Evolutionary conservation across 2,888 invertebrate species (phyloP).

Genomic region (Aethes cnicana): DNA sequence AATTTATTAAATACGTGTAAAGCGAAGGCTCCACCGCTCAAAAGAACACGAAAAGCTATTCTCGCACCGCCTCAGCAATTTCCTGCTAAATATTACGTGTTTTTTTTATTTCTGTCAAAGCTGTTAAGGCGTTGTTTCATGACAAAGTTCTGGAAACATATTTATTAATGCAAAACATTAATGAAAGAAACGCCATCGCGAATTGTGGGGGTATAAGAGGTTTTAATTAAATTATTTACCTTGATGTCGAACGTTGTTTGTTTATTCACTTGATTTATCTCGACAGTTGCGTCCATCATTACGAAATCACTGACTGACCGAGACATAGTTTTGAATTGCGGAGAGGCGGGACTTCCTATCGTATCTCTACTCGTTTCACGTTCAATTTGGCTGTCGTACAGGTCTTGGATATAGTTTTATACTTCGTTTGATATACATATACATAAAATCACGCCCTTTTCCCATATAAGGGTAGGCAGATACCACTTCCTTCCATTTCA

Average conservation of each 20-base stretch:
- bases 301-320: no score
- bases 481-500: no score
- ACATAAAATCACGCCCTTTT: no score
- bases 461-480: no score
- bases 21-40: background rate
- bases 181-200: conserved; percentile 10
- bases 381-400: no score
- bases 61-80: conserved; percentile 11
- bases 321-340: no score
- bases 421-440: no score
- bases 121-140: conserved; percentile 4
- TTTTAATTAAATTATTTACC: conserved; percentile 9
- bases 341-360: no score
- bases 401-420: no score
- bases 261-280: no score
- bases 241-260: background rate
- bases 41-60: background rate
- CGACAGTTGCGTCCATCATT: no score
- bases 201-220: conserved; percentile 3
- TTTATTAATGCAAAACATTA: conserved; percentile 14
- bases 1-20: conserved; percentile 1
- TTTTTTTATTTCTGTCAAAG: conserved; percentile 12
- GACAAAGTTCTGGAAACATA: background rate
- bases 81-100: conserved; percentile 13
- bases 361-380: no score